These are phyloP conservation scores for Caenorhabditis sp. DNA, from an alignment of 2,888 invertebrate genomes.

Conservation along the genomic window DNA sequence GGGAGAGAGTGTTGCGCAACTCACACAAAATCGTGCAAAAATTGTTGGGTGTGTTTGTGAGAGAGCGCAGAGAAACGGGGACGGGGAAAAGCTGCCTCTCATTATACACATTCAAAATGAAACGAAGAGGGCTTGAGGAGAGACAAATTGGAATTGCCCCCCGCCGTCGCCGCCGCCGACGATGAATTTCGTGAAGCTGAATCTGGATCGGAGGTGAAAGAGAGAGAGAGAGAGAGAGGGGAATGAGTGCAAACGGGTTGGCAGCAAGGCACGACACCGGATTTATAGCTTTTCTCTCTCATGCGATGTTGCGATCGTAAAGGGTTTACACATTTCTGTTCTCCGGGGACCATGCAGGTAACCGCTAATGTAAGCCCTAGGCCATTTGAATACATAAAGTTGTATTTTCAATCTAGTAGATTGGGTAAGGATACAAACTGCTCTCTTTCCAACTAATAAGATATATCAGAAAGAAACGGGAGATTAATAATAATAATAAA, in stretches of 20 bases:
- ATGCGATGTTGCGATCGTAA: too few species aligned
- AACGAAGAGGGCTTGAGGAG: neutral
- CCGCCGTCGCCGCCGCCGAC: too few species aligned
- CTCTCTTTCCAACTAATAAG: too few species aligned
- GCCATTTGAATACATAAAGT: too few species aligned
- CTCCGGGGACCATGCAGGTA: too few species aligned
- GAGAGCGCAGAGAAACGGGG: neutral
- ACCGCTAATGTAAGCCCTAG: too few species aligned
- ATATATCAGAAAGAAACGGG: neutral
- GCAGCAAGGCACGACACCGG: too few species aligned
- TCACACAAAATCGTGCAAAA: conserved; percentile 13
- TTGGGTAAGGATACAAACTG: too few species aligned
- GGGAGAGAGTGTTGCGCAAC: neutral
- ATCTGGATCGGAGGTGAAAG: neutral
- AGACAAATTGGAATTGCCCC: conserved; percentile 22
- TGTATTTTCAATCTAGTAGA: too few species aligned
- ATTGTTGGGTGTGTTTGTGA: conserved; percentile 27
- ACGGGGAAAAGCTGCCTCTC: conserved; percentile 1
- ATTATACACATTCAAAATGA: conserved; percentile 21
- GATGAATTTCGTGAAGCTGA: neutral
- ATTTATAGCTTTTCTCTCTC: too few species aligned
- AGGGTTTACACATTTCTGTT: too few species aligned
- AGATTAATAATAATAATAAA: conserved; percentile 8
- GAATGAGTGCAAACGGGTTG: conserved; percentile 6
- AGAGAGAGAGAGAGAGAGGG: conserved; percentile 2